phyloP scores from a whole-genome alignment of 2,113 vertebrate genomes.

The Oxyura jamaicensis region DNA sequence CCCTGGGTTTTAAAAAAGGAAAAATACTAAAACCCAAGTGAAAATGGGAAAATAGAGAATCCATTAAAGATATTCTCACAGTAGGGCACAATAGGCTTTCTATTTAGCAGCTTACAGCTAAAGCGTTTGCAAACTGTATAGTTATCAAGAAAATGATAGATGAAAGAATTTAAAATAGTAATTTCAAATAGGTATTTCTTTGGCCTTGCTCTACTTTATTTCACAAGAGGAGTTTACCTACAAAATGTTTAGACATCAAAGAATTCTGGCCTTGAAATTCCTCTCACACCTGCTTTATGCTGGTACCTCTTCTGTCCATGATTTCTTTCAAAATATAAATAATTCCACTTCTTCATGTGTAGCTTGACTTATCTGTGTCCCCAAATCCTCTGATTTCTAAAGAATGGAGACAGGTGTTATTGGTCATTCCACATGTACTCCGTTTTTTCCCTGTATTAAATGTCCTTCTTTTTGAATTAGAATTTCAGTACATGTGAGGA shows the following conservation, averaged over 20 bases:
- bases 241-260: background rate
- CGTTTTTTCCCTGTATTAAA: background rate
- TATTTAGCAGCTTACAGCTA: conserved; percentile 25
- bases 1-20: conserved; percentile 14
- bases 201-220: conserved; percentile 22
- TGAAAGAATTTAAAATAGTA: conserved; percentile 52
- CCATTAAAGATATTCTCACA: conserved; percentile 62
- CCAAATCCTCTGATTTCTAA: background rate
- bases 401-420: background rate
- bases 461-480: background rate
- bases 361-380: background rate
- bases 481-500: background rate
- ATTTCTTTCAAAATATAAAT: background rate
- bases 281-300: background rate
- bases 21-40: background rate
- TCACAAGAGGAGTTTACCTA: background rate
- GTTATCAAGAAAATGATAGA: conserved; percentile 37
- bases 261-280: background rate
- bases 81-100: conserved; percentile 12
- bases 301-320: background rate
- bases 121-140: conserved; percentile 6
- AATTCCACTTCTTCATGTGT: background rate
- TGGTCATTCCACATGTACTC: background rate
- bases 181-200: conserved; percentile 28
- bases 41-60: conserved; percentile 41